Base-by-base conservation (phyloP, 2,113 vertebrate species). In the Myxocyprinus asiaticus region DNA sequence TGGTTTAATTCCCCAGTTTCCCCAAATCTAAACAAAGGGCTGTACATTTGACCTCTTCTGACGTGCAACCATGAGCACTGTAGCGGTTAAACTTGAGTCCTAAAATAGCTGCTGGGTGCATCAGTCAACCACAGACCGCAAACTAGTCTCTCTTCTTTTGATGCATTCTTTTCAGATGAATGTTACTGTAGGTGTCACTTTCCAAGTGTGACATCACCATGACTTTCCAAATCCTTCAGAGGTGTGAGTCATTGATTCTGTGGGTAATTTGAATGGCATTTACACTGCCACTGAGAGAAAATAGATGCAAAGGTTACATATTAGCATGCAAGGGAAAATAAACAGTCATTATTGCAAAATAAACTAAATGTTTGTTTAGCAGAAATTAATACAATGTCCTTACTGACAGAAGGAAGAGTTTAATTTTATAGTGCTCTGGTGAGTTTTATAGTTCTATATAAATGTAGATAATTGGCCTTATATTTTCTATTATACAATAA, bases 141-240 rank as follows among this genome's bases (percentile, higher is more conserved):
- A 53, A 70, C 14, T 33, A 33, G 67, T 74, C 83, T 55, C 22
- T 61, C 22, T 33, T 33, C 43, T 79, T 85, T 85, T 85, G 43
- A 86, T 83, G 79, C 79, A 75, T 63, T 72, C 81, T 78, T 71
- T 83, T 77, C 64, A 58, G 67, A 64, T 74, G 76, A 76, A 72
- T 67, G 63, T 67, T 71, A 67, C 67, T 33, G 22, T 33, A 33
- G 22, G 55, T 8, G 2, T 78, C 67, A 67, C 73, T 86, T 83
- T 63, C 76, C 85, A 87, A 62, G 17, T 78, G 70, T 89, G 83
- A 86, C 85, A 85, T 85, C 82, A 88, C 69, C 56, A 15, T 69
- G 64, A 82, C 64, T 64, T 71, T 71, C 79, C 78, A 59, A 76
- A 78, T 66, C 75, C 67, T 71, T 69, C 71, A 77, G 56, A 58